Percentiles rank a stretch among this genome's conserved stretches.
Conservation (phyloP, 2,888 invertebrate genomes). For the Thelaira solivaga region DNA sequence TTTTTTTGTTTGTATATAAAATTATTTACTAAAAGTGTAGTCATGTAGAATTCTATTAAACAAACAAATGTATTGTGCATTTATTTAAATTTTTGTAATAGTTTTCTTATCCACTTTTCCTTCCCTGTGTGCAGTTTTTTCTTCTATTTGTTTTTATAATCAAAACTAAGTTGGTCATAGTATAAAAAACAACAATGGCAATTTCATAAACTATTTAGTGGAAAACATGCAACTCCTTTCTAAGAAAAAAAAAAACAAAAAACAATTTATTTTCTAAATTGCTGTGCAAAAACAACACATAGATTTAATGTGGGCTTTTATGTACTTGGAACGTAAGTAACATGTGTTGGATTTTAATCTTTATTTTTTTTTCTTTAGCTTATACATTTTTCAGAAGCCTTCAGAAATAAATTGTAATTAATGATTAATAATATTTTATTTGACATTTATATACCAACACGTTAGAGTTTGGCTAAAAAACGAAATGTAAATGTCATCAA, state of each 20-base stretch:
- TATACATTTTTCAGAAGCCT: no score
- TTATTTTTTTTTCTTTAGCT: no score
- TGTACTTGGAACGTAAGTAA: slow-evolving; percentile 12
- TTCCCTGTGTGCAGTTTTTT: not conserved
- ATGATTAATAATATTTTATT: no score
- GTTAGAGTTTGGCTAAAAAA: no score
- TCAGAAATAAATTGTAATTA: no score
- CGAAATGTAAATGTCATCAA: no score
- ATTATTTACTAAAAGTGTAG: no score
- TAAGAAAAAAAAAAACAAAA: not conserved
- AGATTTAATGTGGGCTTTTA: slow-evolving; percentile 1
- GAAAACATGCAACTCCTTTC: slow-evolving; percentile 19
- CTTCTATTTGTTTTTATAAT: slow-evolving; percentile 38
- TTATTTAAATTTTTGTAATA: slow-evolving; percentile 34
- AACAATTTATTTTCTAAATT: not conserved
- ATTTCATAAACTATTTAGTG: slow-evolving; percentile 29
- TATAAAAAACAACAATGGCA: slow-evolving; percentile 15
- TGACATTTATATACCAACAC: no score
- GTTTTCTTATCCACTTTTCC: slow-evolving; percentile 1
- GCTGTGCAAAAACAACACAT: not conserved
- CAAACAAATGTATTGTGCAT: slow-evolving; percentile 33
- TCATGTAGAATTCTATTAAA: no score
- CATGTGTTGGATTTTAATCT: slow-evolving; percentile 20
- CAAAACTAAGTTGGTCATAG: slow-evolving; percentile 43
- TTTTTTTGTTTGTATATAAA: no score